Evolutionary conservation across 2,113 vertebrate species (phyloP).

Genomic region (Rhinoptilus africanus): DNA sequence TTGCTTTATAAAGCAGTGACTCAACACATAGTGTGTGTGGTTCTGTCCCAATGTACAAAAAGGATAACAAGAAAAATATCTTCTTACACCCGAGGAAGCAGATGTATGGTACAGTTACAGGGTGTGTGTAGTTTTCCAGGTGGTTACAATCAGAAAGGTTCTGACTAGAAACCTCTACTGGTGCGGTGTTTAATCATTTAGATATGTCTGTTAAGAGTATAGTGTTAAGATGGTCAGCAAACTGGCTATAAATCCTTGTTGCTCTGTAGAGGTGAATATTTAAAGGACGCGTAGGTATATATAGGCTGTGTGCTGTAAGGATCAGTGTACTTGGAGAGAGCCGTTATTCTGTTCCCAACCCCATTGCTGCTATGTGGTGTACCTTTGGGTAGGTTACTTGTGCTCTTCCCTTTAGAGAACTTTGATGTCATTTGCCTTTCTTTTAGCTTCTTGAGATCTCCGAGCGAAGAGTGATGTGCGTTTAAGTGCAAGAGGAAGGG

Average conservation of each 20-base stretch:
- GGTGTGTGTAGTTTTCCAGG: background rate
- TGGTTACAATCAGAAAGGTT: background rate
- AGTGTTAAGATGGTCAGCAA: background rate
- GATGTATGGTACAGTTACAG: background rate
- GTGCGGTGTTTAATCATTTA: background rate
- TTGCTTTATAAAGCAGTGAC: background rate
- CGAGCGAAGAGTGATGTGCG: background rate
- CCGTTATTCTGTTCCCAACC: background rate
- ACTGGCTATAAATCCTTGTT: background rate
- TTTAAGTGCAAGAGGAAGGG: background rate
- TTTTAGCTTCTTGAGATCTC: background rate
- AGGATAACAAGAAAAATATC: background rate
- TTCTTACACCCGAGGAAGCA: background rate
- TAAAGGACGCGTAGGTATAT: background rate
- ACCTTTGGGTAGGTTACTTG: background rate
- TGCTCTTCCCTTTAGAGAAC: background rate
- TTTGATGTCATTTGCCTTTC: background rate
- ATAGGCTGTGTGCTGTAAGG: background rate
- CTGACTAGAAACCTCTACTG: background rate
- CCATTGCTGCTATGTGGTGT: background rate
- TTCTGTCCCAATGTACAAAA: background rate
- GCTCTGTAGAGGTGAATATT: background rate
- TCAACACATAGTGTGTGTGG: accelerated
- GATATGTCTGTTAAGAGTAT: background rate
- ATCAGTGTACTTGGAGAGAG: background rate